These are phyloP conservation scores for Chrysomela aeneicollis DNA, from an alignment of 2,888 invertebrate species.

Conservation along the genomic window DNA sequence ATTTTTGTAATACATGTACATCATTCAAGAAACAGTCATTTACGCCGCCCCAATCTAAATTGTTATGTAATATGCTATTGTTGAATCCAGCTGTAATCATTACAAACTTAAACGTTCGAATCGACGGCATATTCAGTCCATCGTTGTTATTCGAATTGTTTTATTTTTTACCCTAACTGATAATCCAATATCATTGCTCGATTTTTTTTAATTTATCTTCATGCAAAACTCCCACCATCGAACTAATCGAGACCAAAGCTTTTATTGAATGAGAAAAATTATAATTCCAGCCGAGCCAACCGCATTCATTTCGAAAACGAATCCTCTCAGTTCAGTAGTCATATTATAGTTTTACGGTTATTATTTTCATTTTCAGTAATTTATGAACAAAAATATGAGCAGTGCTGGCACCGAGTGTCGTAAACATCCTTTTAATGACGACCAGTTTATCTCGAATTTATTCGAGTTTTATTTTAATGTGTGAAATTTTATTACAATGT, in stretches of 20 bases:
- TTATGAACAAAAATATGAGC: slow-evolving; percentile 63
- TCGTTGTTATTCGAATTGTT: too few species aligned
- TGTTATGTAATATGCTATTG: too few species aligned
- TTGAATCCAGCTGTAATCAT: too few species aligned
- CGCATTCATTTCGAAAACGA: slow-evolving; percentile 49
- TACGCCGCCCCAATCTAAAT: too few species aligned
- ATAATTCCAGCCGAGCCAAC: slow-evolving; percentile 50
- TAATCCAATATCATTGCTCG: too few species aligned
- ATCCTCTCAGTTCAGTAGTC: slow-evolving; percentile 60
- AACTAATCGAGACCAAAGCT: slow-evolving; percentile 39
- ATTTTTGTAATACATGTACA: too few species aligned
- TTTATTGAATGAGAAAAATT: slow-evolving; percentile 56
- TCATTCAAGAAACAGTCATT: too few species aligned
- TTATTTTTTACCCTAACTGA: too few species aligned
- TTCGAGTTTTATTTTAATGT: slow-evolving; percentile 64
- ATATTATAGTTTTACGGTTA: slow-evolving; percentile 62
- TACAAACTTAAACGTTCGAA: too few species aligned
- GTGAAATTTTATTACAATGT: slow-evolving; percentile 64
- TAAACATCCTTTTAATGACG: slow-evolving; percentile 63
- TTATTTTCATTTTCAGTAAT: slow-evolving; percentile 62
- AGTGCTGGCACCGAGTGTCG: slow-evolving; percentile 60
- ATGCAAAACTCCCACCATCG: not conserved
- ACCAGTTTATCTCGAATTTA: slow-evolving; percentile 63
- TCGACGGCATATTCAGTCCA: too few species aligned
- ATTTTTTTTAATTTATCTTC: not conserved